Conservation (phyloP, 1,140 invertebrate species). For the Phymastichus coffea region DNA sequence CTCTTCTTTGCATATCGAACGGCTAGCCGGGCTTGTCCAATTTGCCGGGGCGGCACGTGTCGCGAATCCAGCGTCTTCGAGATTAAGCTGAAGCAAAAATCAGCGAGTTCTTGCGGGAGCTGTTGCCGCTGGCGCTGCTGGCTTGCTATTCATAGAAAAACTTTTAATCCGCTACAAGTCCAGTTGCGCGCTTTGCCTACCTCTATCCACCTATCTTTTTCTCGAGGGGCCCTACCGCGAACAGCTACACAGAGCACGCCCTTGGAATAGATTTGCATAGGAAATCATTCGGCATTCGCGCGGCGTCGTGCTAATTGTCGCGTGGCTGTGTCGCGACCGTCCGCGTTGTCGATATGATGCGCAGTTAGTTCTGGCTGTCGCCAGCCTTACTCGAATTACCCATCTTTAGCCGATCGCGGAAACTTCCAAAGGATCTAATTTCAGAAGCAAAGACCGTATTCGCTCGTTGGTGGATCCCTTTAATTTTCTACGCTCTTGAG, state of each 20-base stretch:
- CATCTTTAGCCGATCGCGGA: not conserved
- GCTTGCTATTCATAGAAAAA: slow-evolving; percentile 43
- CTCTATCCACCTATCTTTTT: slow-evolving; percentile 2
- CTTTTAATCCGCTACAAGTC: slow-evolving; percentile 40
- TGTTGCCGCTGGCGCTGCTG: too few species aligned
- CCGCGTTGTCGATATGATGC: not conserved
- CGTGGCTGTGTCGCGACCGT: not conserved
- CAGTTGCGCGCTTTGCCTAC: slow-evolving; percentile 17
- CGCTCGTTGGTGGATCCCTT: not conserved
- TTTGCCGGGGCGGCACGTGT: slow-evolving; percentile 2
- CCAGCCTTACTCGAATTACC: too few species aligned
- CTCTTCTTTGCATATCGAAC: slow-evolving; percentile 7
- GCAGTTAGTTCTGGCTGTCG: too few species aligned
- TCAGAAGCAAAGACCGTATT: slow-evolving; percentile 7
- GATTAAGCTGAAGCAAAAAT: slow-evolving; percentile 31
- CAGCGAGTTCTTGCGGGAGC: slow-evolving; percentile 31
- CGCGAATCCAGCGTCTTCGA: not conserved
- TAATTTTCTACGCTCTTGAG: too few species aligned
- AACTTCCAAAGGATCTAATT: slow-evolving; percentile 7
- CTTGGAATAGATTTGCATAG: not conserved
- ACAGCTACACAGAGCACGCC: too few species aligned
- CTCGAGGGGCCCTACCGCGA: too few species aligned
- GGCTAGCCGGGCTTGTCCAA: not conserved
- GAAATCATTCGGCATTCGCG: not conserved
- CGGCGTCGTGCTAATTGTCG: not conserved